These are phyloP conservation scores for Neodiprion fabricii DNA, from an alignment of 1,140 invertebrate species.

Conservation along the genomic window DNA sequence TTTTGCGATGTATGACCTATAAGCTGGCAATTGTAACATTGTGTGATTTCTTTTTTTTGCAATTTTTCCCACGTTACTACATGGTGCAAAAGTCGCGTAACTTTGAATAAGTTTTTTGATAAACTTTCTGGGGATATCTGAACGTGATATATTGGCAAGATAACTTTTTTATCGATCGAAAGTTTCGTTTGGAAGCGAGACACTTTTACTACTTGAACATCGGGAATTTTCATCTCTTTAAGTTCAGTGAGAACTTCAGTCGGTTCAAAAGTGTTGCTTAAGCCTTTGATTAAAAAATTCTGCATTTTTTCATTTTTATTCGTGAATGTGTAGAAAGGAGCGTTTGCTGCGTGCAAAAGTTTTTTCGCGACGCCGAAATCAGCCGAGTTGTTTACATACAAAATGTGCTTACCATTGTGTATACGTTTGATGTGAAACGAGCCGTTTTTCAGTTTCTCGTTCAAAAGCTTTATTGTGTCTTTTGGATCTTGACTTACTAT, in stretches of 20 bases:
- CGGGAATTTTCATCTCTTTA: conserved; percentile 13
- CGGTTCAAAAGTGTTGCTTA: neutral
- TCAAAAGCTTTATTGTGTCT: neutral
- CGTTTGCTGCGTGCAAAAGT: neutral
- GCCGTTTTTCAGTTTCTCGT: too few relatives aligned
- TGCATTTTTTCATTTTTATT: conserved; percentile 19
- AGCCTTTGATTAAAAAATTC: conserved; percentile 25
- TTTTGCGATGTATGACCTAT: conserved; percentile 27
- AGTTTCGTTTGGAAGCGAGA: conserved; percentile 23
- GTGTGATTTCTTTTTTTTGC: conserved; percentile 24
- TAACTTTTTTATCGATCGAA: conserved; percentile 20
- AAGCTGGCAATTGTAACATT: conserved; percentile 35
- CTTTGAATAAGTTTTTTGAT: conserved; percentile 19
- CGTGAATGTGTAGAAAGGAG: conserved; percentile 25
- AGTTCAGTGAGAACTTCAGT: conserved; percentile 21
- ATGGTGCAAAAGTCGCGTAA: conserved; percentile 26
- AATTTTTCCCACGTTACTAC: conserved; percentile 31
- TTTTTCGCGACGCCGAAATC: neutral
- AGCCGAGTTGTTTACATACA: neutral
- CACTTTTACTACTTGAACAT: conserved; percentile 26
- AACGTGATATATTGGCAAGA: conserved; percentile 27
- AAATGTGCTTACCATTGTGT: neutral
- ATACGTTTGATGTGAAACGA: neutral
- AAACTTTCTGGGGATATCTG: conserved; percentile 27
- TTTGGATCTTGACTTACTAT: neutral